Percentiles rank a stretch among this genome's conserved stretches.
phyloP scores from a whole-genome alignment of 64 coral and sea anemone genomes.

The Pocillopora damicornis region DNA sequence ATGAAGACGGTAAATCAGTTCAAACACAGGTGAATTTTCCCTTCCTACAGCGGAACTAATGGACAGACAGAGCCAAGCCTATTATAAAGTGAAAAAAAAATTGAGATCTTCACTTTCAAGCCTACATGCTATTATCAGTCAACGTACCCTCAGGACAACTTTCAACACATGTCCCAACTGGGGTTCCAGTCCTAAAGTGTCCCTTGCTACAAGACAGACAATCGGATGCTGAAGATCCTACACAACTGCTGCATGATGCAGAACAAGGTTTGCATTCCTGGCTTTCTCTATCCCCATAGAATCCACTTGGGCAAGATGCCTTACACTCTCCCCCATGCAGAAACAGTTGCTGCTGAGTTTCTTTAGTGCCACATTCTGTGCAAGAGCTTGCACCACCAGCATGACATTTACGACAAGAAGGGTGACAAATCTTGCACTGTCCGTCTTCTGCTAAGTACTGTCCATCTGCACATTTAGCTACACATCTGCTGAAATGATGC shows the following conservation, averaged over 20 bases:
- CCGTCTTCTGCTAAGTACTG: conserved; percentile 36
- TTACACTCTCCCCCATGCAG: conserved; percentile 65
- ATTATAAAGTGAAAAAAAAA: too few relatives aligned
- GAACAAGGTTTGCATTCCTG: conserved; percentile 74
- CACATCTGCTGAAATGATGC: conserved; percentile 35
- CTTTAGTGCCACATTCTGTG: conserved; percentile 60
- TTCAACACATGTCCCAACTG: conserved; percentile 44
- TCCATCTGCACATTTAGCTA: conserved; percentile 39
- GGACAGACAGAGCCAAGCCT: too few relatives aligned
- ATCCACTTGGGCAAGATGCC: conserved; percentile 60
- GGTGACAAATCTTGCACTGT: conserved; percentile 71
- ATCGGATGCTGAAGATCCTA: conserved; percentile 41
- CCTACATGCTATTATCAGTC: neutral
- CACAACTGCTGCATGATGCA: conserved; percentile 69
- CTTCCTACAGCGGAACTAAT: too few relatives aligned
- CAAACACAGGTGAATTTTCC: too few relatives aligned
- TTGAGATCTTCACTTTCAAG: neutral
- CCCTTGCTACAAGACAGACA: conserved; percentile 76
- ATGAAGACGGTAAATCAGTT: too few relatives aligned
- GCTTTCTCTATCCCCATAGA: conserved; percentile 54
- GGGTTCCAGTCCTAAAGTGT: conserved; percentile 33
- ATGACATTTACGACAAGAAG: conserved; percentile 68
- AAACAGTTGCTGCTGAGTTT: conserved; percentile 21
- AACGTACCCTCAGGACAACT: conserved; percentile 82
- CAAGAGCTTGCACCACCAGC: conserved; percentile 52